A percentile compares a stretch with the other conserved stretches of the same genome.
Conservation (phyloP, 2,797 vertebrate genomes). For the Alauda arvensis region DNA sequence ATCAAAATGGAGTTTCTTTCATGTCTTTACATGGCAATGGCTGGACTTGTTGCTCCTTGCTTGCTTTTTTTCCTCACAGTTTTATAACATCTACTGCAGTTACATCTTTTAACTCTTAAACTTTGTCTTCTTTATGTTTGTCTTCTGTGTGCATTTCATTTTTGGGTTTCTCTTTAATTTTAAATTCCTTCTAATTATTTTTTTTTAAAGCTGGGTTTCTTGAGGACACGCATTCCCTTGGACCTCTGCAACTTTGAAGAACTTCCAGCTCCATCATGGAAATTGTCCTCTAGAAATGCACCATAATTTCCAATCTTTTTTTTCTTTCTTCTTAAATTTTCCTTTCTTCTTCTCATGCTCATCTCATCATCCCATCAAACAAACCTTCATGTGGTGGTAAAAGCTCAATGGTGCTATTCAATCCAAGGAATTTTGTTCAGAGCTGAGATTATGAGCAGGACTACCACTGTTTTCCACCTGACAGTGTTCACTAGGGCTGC, state of each 20-base stretch:
- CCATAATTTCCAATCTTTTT: constrained; percentile 88
- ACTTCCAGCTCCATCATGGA: constrained; percentile 89
- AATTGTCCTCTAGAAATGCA: constrained; percentile 93
- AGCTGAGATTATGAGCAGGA: constrained; percentile 87
- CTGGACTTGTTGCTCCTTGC: constrained; percentile 80
- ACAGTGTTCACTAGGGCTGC: constrained; percentile 87
- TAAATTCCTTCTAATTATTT: constrained; percentile 85
- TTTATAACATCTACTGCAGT: constrained; percentile 90
- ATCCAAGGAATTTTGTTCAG: constrained; percentile 88
- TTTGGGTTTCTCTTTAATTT: constrained; percentile 90
- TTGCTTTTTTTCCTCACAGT: constrained; percentile 77
- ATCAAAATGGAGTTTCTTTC: constrained; percentile 85
- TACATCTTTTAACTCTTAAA: constrained; percentile 92
- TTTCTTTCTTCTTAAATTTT: constrained; percentile 95
- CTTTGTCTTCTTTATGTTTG: constrained; percentile 89
- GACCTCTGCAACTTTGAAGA: constrained; percentile 93
- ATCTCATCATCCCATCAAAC: constrained; percentile 89
- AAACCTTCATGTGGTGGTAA: constrained; percentile 86
- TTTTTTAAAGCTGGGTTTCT: constrained; percentile 92
- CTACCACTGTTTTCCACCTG: constrained; percentile 84
- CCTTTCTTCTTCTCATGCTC: constrained; percentile 93
- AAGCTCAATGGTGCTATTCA: constrained; percentile 85
- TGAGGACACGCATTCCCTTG: constrained; percentile 91
- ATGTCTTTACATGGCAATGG: constrained; percentile 85
- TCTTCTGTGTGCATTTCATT: constrained; percentile 81